phyloP scores from a whole-genome alignment of 2,113 vertebrate genomes.

The Lamprologus sp. region DNA sequence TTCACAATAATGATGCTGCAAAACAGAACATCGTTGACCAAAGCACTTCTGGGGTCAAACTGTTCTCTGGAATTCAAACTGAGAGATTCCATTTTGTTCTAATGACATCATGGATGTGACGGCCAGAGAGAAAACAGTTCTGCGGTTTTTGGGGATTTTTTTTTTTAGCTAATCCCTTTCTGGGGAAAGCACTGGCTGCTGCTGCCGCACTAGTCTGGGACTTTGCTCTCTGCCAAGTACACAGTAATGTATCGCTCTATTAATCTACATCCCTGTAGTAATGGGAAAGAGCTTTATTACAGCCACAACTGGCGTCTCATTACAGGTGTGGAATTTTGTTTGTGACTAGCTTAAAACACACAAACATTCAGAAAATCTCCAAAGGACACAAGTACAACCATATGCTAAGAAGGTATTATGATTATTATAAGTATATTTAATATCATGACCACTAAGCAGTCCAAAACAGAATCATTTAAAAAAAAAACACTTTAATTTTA shows the following conservation, averaged over 20 bases:
- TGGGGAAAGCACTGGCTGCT: conserved; percentile 11
- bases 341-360: neutral
- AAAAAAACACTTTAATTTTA: neutral
- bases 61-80: conserved; percentile 39
- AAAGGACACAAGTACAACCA: neutral
- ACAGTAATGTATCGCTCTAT: conserved; percentile 57
- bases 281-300: conserved; percentile 46
- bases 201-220: neutral
- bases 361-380: neutral
- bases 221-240: conserved; percentile 40
- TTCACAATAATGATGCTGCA: conserved; percentile 7
- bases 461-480: neutral
- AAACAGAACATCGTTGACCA: conserved; percentile 22
- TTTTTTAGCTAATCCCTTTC: conserved; percentile 44
- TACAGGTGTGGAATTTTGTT: conserved; percentile 31
- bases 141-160: conserved; percentile 12
- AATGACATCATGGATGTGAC: conserved; percentile 39
- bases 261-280: conserved; percentile 59
- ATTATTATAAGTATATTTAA: neutral
- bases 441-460: neutral
- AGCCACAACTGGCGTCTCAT: conserved; percentile 40
- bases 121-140: conserved; percentile 17
- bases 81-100: conserved; percentile 45
- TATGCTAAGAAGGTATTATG: neutral
- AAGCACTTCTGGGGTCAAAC: conserved; percentile 20